These are phyloP conservation scores for Lepilemur ruficaudatus DNA, from an alignment of 2,797 vertebrate genomes.

Conservation along the genomic window DNA sequence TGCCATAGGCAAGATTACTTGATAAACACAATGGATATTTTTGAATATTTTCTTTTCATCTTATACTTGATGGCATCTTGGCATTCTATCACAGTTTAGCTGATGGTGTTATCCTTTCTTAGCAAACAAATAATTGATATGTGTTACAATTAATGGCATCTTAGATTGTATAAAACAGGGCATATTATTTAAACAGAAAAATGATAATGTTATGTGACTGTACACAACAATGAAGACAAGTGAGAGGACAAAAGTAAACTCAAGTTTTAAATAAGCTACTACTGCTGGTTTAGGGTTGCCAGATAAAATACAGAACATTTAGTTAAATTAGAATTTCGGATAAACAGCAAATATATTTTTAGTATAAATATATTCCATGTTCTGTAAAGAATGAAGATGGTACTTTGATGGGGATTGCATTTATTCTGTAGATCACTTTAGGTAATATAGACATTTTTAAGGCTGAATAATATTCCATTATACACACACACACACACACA, in stretches of 20 bases:
- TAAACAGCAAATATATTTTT: neutral
- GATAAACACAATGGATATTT: neutral
- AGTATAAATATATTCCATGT: neutral
- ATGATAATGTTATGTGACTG: neutral
- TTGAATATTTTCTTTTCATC: neutral
- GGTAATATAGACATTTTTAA: neutral
- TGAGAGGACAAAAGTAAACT: neutral
- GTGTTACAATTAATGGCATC: neutral
- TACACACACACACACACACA: neutral
- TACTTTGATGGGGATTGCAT: too few relatives aligned
- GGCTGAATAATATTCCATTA: neutral
- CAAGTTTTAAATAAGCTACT: neutral
- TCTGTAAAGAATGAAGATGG: too few relatives aligned
- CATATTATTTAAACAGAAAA: neutral
- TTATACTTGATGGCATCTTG: neutral
- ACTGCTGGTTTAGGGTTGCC: neutral
- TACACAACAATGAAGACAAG: neutral
- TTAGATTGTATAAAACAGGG: neutral
- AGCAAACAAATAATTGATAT: neutral
- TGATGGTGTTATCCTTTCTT: neutral
- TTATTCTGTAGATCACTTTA: too few relatives aligned
- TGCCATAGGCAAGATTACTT: neutral
- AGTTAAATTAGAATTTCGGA: slow-evolving; percentile 3
- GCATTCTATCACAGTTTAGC: neutral
- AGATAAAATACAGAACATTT: neutral